Conservation (phyloP, 2,797 vertebrate species). For the Nothura maculosa region DNA sequence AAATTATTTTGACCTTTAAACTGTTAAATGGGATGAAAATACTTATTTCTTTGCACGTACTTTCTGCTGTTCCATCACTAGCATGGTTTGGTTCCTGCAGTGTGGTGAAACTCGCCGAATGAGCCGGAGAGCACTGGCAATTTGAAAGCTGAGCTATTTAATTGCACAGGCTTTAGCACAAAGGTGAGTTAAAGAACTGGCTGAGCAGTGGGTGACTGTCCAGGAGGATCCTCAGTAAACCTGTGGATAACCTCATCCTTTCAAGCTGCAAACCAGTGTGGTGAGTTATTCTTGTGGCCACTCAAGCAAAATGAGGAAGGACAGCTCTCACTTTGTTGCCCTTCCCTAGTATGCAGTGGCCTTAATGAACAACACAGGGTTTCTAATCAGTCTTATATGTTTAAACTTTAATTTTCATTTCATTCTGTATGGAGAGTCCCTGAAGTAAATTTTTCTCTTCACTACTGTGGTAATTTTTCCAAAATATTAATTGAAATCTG, state of each 20-base stretch:
- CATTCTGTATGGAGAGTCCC: background rate
- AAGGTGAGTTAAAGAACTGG: slow-evolving; percentile 1
- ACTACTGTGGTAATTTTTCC: slow-evolving; percentile 19
- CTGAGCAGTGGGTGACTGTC: background rate
- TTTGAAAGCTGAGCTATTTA: slow-evolving; percentile 9
- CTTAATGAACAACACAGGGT: background rate
- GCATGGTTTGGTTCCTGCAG: background rate
- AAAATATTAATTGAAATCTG: slow-evolving; percentile 70
- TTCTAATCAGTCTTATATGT: background rate
- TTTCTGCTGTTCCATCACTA: slow-evolving; percentile 10
- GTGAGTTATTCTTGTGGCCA: background rate
- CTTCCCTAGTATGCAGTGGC: background rate
- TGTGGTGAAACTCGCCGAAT: background rate
- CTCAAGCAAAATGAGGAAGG: background rate
- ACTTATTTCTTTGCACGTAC: background rate
- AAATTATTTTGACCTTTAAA: background rate
- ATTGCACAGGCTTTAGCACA: background rate
- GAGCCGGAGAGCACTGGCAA: background rate
- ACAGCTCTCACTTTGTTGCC: background rate
- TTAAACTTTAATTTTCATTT: slow-evolving; percentile 47
- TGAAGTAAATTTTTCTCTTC: background rate
- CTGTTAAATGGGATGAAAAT: background rate
- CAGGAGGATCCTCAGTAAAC: background rate
- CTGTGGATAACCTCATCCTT: slow-evolving; percentile 2
- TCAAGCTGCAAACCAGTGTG: background rate